Evolutionary conservation across 1,140 invertebrate species (phyloP).

Genomic region (Halictus rubicundus): DNA sequence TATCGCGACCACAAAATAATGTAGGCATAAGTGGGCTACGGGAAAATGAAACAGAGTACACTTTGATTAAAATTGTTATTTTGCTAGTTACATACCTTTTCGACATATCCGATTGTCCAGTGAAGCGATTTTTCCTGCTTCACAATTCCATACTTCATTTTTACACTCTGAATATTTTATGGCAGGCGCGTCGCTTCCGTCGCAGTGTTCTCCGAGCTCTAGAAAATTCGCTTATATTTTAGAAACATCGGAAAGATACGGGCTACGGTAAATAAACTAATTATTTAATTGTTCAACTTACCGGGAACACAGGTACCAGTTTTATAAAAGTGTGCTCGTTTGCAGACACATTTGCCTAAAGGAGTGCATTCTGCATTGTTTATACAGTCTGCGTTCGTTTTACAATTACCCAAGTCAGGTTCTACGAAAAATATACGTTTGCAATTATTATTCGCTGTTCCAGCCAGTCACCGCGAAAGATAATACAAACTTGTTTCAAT

Average conservation of each 20-base stretch:
- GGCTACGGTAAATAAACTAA: not conserved
- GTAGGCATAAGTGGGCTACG: too few species aligned
- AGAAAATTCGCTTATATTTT: not conserved
- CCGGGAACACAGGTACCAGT: slow-evolving; percentile 57
- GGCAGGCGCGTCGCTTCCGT: not conserved
- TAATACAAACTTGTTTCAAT: not conserved
- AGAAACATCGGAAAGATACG: too few species aligned
- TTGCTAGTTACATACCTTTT: slow-evolving; percentile 55
- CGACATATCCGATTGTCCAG: slow-evolving; percentile 58
- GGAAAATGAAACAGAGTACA: too few species aligned
- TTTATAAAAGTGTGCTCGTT: slow-evolving; percentile 50
- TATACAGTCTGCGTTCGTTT: slow-evolving; percentile 46
- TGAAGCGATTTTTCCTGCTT: slow-evolving; percentile 31
- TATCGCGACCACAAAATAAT: not conserved
- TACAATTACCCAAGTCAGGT: slow-evolving; percentile 26
- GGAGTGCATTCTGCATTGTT: slow-evolving; percentile 43
- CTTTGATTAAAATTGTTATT: too few species aligned
- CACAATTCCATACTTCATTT: slow-evolving; percentile 60
- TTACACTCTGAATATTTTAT: slow-evolving; percentile 58
- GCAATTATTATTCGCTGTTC: not conserved
- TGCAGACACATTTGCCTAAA: slow-evolving; percentile 58
- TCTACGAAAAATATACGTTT: not conserved
- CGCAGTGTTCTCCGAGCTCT: slow-evolving; percentile 68
- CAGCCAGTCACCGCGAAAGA: not conserved
- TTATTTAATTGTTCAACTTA: slow-evolving; percentile 21